Evolutionary conservation across 2,888 invertebrate genomes (phyloP).

Genomic region (Epirrhoe tristata): DNA sequence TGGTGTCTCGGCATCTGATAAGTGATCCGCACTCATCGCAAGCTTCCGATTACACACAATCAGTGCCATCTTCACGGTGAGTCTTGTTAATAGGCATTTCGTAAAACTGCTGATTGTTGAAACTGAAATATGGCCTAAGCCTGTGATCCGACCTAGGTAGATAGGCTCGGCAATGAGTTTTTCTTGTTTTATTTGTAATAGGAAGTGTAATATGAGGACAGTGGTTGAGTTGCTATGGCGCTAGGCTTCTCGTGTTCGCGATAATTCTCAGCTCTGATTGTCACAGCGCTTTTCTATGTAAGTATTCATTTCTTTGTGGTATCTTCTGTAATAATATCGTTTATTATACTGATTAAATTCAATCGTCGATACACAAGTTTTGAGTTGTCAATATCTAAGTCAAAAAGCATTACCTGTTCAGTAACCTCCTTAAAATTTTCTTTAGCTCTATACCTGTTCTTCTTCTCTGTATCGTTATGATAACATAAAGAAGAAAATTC

Average conservation of each 20-base stretch:
- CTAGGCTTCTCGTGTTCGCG: constrained; percentile 32
- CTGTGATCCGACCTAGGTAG: constrained; percentile 40
- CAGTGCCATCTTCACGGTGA: constrained; percentile 53
- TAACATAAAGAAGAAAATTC: no score
- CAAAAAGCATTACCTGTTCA: no score
- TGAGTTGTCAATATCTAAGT: neutral
- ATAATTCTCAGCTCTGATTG: neutral
- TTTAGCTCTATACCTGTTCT: no score
- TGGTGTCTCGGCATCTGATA: neutral
- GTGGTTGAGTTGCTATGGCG: constrained; percentile 64
- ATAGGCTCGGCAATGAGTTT: constrained; percentile 16
- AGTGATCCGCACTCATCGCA: constrained; percentile 37
- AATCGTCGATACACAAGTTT: neutral
- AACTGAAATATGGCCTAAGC: constrained; percentile 4
- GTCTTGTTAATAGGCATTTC: constrained; percentile 46
- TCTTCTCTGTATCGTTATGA: no score
- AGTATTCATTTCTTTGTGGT: neutral
- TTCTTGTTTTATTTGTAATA: constrained; percentile 18
- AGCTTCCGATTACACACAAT: constrained; percentile 47
- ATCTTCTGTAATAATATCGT: neutral
- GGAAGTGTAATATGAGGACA: constrained; percentile 49
- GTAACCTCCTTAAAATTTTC: no score
- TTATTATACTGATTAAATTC: no score
- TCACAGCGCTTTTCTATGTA: neutral
- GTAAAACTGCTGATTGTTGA: constrained; percentile 32